Evolutionary conservation across 2,797 vertebrate genomes (phyloP).

Genomic region (Emydoidea blandingii): DNA sequence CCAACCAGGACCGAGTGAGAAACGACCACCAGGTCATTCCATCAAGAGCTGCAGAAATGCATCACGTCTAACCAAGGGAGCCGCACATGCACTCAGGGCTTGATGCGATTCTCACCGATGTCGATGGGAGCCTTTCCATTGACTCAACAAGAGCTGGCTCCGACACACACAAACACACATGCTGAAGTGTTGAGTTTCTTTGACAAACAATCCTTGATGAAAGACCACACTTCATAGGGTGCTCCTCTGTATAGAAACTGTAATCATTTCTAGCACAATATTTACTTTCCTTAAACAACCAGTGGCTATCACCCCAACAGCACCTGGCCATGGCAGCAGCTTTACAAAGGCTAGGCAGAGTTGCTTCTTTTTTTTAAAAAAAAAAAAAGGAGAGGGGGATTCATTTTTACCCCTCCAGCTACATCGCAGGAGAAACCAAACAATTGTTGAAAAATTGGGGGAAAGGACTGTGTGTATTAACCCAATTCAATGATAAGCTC

Average conservation of each 20-base stretch:
- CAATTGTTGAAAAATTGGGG: constrained; percentile 44
- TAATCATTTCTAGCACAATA: constrained; percentile 66
- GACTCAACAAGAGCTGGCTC: background rate
- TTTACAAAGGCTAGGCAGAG: background rate
- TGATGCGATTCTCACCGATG: background rate
- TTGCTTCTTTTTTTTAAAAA: constrained; percentile 6
- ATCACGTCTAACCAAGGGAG: background rate
- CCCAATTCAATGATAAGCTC: constrained; percentile 66
- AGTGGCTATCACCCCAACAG: constrained; percentile 42
- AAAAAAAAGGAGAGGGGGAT: background rate
- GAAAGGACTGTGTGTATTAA: background rate
- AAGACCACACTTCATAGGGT: background rate
- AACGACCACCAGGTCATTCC: background rate
- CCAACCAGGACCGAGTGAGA: background rate
- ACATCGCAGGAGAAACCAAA: constrained; percentile 53
- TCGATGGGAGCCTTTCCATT: background rate
- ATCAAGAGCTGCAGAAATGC: background rate
- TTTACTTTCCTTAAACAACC: constrained; percentile 65
- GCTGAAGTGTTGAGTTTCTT: background rate
- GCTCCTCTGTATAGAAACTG: constrained; percentile 65
- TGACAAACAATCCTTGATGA: constrained; percentile 22
- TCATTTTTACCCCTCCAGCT: background rate
- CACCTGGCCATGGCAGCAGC: constrained; percentile 66
- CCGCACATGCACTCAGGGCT: constrained; percentile 18
- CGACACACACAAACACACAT: constrained; percentile 46